Base-by-base conservation (phyloP, 2,888 invertebrate species). In the Dorcus parallelipipedus region DNA sequence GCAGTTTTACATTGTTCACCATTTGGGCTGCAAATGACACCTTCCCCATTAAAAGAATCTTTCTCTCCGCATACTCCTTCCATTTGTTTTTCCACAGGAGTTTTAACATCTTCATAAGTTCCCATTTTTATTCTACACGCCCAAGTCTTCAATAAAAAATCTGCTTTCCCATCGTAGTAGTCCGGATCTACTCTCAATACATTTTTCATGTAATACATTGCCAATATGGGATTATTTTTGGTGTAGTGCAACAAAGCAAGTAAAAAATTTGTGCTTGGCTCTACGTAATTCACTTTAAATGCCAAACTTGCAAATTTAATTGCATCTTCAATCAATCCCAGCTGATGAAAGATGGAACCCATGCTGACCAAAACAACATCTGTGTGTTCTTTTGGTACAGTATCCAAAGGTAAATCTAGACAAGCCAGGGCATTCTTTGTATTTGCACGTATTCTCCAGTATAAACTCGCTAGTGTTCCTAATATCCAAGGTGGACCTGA, bases 371-470 rank as follows among this genome's bases (percentile, higher is more conserved):
- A 77, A 14, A 89, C 86, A 0, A 90, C 81, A 71, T 91, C 90
- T 9, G 80, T 81, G 64, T 84, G 83, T 61, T 83, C 82, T 3
- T 78, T 74, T 0, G 85, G 85, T 5, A 83, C 84, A n/a, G 78
- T 76, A 61, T 80, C 79, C 33, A 85, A 79, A 1, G 89, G 86
- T 7, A 84, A 77, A 43, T 87, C 81, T 5, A 90, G 80, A 73
- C 92, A 93, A 67, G 87, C 86, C 6, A 90, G 75, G 0, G 89
- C 88, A 70, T 89, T 87, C 49, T 81, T 80, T 38, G 84, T 82
- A 70, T 89, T 88, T 5, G 87, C 86, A 3, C 87, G 82, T 1
- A 89, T 84, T 7, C 91, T 82, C 91, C 91, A 93, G 75, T 91
- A 91, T 14, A 91, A 76, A 0, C 89, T 89, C 0, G 91, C 88